A percentile compares a stretch with the other conserved stretches of the same genome.
Evolutionary conservation across 2,888 invertebrate genomes (phyloP).

Genomic region (Trissonchulus sp.): DNA sequence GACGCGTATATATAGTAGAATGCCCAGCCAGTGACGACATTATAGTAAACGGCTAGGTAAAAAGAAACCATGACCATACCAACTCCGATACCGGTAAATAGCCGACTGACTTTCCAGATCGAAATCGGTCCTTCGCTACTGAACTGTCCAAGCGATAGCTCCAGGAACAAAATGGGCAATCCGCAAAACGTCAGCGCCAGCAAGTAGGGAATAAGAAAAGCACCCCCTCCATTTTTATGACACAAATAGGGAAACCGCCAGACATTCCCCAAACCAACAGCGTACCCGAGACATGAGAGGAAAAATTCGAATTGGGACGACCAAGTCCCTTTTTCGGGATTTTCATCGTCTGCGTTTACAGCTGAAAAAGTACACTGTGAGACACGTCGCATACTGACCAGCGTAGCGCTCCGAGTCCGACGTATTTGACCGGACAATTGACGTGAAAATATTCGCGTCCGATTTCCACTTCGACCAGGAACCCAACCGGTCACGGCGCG

Average conservation of each 20-base stretch:
- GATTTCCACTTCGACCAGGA: neutral
- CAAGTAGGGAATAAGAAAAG: conserved; percentile 53
- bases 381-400: conserved; percentile 42
- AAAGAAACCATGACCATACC: conserved; percentile 57
- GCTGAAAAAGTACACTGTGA: conserved; percentile 39
- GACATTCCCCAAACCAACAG: conserved; percentile 60
- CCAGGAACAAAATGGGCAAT: conserved; percentile 53
- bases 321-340: conserved; percentile 55
- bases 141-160: conserved; percentile 53
- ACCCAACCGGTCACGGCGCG: neutral
- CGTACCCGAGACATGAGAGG: conserved; percentile 52
- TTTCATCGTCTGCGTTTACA: conserved; percentile 46
- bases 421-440: neutral
- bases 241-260: conserved; percentile 61
- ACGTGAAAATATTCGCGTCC: neutral
- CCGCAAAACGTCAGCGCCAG: conserved; percentile 53
- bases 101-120: conserved; percentile 52
- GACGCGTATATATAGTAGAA: conserved; percentile 57
- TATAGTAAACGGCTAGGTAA: conserved; percentile 57
- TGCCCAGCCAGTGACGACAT: conserved; percentile 58
- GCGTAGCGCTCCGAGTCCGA: conserved; percentile 29
- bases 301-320: conserved; percentile 59
- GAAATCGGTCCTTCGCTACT: conserved; percentile 53
- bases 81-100: conserved; percentile 53
- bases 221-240: conserved; percentile 52